Percentiles rank a stretch among this genome's conserved stretches.
These are phyloP conservation scores for Lordiphosa stackelbergi DNA, from an alignment of 1,140 invertebrate genomes.

Conservation along the genomic window DNA sequence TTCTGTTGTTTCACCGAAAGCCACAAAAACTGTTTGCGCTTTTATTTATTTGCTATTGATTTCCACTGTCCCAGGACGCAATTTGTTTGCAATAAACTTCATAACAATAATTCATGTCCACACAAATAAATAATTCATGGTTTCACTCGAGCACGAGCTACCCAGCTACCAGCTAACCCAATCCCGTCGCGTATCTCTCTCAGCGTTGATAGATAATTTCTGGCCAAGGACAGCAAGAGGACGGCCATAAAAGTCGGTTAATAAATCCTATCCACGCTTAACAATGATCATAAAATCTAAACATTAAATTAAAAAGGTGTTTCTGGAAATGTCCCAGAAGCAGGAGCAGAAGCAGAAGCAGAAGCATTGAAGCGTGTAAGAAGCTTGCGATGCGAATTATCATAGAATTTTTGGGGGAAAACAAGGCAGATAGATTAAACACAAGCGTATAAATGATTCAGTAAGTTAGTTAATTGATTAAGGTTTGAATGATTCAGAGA, in stretches of 20 bases:
- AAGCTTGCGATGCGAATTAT: slow-evolving; percentile 19
- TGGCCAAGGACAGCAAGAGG: slow-evolving; percentile 9
- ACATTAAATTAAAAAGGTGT: slow-evolving; percentile 72
- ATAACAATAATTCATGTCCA: slow-evolving; percentile 76
- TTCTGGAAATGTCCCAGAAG: slow-evolving; percentile 25
- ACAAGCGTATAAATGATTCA: slow-evolving; percentile 36
- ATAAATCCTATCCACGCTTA: slow-evolving; percentile 49
- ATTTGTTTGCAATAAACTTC: slow-evolving; percentile 77
- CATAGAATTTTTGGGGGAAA: not conserved
- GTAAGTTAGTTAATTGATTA: not conserved
- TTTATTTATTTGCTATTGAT: slow-evolving; percentile 76
- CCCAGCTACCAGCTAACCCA: not conserved
- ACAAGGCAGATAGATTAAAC: slow-evolving; percentile 7
- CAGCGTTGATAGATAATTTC: slow-evolving; percentile 51
- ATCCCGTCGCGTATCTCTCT: slow-evolving; percentile 21
- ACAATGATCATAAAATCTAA: slow-evolving; percentile 60
- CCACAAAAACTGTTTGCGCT: slow-evolving; percentile 74
- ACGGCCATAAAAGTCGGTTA: slow-evolving; percentile 50
- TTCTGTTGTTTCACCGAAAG: slow-evolving; percentile 60
- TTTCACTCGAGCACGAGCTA: slow-evolving; percentile 13
- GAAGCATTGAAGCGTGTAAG: slow-evolving; percentile 46
- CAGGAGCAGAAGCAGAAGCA: not conserved
- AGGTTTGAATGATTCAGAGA: not conserved
- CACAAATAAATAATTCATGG: slow-evolving; percentile 76
- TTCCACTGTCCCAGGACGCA: slow-evolving; percentile 74